Conservation (phyloP, 2,888 invertebrate genomes). For the Miltochrista miniata region DNA sequence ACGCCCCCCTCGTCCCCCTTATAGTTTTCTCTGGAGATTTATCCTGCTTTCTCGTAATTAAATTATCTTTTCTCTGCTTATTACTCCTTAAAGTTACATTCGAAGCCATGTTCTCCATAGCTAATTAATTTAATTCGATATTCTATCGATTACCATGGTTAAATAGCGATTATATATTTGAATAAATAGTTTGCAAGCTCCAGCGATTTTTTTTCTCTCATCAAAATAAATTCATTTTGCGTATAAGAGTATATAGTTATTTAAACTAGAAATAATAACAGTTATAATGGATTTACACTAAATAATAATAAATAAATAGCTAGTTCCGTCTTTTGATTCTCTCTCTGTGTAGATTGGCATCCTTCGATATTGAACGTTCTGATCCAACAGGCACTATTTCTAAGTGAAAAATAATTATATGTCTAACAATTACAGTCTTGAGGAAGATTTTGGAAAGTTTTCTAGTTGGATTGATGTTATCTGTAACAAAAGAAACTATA, state of each 20-base stretch:
- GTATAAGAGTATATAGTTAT: slow-evolving; percentile 34
- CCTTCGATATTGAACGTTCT: slow-evolving; percentile 48
- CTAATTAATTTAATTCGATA: slow-evolving; percentile 39
- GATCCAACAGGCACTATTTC: slow-evolving; percentile 50
- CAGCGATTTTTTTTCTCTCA: slow-evolving; percentile 32
- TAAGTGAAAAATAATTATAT: slow-evolving; percentile 56
- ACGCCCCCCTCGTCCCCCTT: slow-evolving; percentile 74
- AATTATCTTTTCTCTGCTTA: slow-evolving; percentile 78
- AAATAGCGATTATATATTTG: slow-evolving; percentile 43
- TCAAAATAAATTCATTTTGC: slow-evolving; percentile 43
- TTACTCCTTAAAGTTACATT: slow-evolving; percentile 69
- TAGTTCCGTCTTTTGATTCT: slow-evolving; percentile 81
- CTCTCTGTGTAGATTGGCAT: slow-evolving; percentile 75
- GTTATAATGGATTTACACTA: slow-evolving; percentile 56
- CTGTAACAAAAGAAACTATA: slow-evolving; percentile 63
- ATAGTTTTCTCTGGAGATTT: slow-evolving; percentile 81
- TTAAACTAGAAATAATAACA: slow-evolving; percentile 40
- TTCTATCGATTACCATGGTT: slow-evolving; percentile 38
- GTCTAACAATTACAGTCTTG: slow-evolving; percentile 74
- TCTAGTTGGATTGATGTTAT: slow-evolving; percentile 71
- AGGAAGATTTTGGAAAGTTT: slow-evolving; percentile 80
- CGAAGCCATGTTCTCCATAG: slow-evolving; percentile 79
- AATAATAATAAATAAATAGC: slow-evolving; percentile 75
- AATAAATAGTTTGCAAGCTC: slow-evolving; percentile 51
- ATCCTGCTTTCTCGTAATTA: slow-evolving; percentile 79